Conservation (phyloP, 2,113 vertebrate species). For the Lutjanus erythropterus region DNA sequence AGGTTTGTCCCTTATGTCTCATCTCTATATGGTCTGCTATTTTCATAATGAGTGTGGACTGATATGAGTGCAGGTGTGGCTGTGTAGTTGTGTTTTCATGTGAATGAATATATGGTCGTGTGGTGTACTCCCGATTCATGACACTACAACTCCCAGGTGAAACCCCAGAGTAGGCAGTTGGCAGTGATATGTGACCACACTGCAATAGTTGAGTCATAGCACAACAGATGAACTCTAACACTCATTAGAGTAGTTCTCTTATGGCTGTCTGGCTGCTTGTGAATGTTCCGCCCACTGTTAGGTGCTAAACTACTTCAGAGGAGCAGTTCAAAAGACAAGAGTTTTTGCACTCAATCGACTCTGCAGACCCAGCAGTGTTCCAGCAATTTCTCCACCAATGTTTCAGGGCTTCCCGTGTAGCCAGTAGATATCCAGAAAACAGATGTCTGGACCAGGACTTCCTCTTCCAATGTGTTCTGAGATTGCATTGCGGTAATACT, state of each 20-base stretch:
- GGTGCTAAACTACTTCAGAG: not conserved
- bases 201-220: constrained; percentile 39
- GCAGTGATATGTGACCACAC: not conserved
- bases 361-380: not conserved
- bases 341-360: not conserved
- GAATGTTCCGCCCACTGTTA: not conserved
- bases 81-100: not conserved
- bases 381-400: not conserved
- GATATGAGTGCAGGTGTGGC: not conserved
- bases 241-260: constrained; percentile 16
- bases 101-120: not conserved
- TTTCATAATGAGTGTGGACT: not conserved
- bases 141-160: not conserved
- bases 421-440: no score
- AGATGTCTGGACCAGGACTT: no score
- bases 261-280: not conserved
- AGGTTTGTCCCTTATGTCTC: not conserved
- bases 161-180: constrained; percentile 1
- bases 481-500: no score
- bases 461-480: no score
- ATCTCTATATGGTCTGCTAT: not conserved
- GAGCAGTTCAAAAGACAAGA: not conserved
- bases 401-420: no score
- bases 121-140: not conserved
- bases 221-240: constrained; percentile 1